These are phyloP conservation scores for Sceliomorpha sp. DNA, from an alignment of 2,888 invertebrate genomes.

Conservation along the genomic window DNA sequence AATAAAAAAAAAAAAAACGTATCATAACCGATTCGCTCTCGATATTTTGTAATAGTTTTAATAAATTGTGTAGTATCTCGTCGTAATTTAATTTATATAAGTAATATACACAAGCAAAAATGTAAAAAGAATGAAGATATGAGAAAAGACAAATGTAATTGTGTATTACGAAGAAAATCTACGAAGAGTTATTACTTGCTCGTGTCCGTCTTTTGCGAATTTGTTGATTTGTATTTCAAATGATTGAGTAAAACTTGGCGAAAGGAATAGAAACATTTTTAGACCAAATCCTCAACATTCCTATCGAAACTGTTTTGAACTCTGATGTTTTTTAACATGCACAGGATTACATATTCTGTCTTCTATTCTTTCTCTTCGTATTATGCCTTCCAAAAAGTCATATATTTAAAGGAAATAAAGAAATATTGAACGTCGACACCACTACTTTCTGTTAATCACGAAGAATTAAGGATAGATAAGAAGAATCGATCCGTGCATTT, in stretches of 20 bases:
- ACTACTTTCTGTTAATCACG: conserved; percentile 74
- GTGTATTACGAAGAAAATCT: conserved; percentile 57
- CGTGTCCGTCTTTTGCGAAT: conserved; percentile 54
- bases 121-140: conserved; percentile 35
- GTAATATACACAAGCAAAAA: conserved; percentile 59
- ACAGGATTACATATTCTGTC: conserved; percentile 57
- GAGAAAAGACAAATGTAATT: conserved; percentile 48
- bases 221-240: conserved; percentile 56
- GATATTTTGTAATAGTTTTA: conserved; percentile 70
- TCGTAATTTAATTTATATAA: conserved; percentile 76
- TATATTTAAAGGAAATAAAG: conserved; percentile 53
- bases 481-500: conserved; percentile 66
- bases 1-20: conserved; percentile 55
- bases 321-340: conserved; percentile 62
- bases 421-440: conserved; percentile 75
- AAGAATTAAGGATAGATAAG: conserved; percentile 61
- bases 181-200: conserved; percentile 56
- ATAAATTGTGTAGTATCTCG: conserved; percentile 70
- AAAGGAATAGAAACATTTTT: conserved; percentile 65
- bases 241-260: conserved; percentile 55
- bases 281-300: conserved; percentile 72
- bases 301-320: conserved; percentile 63
- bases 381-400: conserved; percentile 64
- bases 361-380: conserved; percentile 65
- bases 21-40: conserved; percentile 63